These are phyloP conservation scores for Nesoenas mayeri DNA, from an alignment of 2,113 vertebrate genomes.

Conservation along the genomic window DNA sequence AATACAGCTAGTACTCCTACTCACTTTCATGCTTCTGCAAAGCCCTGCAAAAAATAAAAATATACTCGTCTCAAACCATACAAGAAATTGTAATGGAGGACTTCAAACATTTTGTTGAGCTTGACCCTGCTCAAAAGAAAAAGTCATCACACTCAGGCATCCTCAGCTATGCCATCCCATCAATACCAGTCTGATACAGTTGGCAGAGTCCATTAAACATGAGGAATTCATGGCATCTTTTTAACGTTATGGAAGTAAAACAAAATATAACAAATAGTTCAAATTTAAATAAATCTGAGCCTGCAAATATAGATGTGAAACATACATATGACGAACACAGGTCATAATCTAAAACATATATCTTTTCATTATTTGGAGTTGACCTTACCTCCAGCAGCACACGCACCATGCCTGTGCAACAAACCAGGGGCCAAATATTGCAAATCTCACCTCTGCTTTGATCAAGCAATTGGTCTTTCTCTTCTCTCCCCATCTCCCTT, in stretches of 20 bases:
- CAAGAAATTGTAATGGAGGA: background rate
- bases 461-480: background rate
- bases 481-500: background rate
- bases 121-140: background rate
- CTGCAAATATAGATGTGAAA: background rate
- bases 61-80: background rate
- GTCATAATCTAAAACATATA: background rate
- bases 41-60: background rate
- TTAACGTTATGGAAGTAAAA: background rate
- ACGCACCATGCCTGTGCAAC: background rate
- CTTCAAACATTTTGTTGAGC: background rate
- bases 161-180: background rate
- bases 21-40: background rate
- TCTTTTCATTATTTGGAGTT: background rate
- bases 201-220: background rate
- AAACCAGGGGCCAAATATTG: background rate
- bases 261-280: background rate
- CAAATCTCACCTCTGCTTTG: background rate
- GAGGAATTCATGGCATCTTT: background rate
- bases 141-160: background rate
- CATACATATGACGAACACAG: background rate
- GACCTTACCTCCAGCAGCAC: background rate
- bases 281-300: background rate
- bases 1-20: background rate
- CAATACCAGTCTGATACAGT: background rate